phyloP scores from a whole-genome alignment of 2,888 invertebrate genomes.

The Sicus ferrugineus region DNA sequence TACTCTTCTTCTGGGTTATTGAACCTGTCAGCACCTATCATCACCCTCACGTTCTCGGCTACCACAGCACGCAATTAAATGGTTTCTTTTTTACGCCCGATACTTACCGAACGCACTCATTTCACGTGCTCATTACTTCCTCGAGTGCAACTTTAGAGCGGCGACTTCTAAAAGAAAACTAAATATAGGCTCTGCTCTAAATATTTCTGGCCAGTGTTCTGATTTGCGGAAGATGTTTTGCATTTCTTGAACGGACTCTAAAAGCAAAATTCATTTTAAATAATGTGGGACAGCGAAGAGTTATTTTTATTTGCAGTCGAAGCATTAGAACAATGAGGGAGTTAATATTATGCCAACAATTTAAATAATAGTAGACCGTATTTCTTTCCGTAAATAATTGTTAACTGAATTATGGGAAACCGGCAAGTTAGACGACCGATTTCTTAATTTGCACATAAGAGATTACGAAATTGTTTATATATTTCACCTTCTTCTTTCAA shows the following conservation, averaged over 20 bases:
- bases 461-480: no score
- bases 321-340: not conserved
- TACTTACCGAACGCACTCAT: slow-evolving; percentile 12
- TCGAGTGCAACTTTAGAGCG: not conserved
- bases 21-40: slow-evolving; percentile 20
- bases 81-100: not conserved
- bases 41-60: not conserved
- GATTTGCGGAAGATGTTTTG: slow-evolving; percentile 10
- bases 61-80: slow-evolving; percentile 15
- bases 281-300: slow-evolving; percentile 18
- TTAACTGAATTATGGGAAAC: no score
- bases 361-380: no score
- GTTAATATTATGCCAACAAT: no score
- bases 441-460: no score
- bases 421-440: no score
- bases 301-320: slow-evolving; percentile 6
- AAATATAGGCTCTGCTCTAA: slow-evolving; percentile 18
- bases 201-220: not conserved
- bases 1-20: slow-evolving; percentile 8
- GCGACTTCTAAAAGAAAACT: not conserved
- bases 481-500: no score
- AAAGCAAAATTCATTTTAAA: not conserved
- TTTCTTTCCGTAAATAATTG: no score
- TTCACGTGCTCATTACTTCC: slow-evolving; percentile 16
- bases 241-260: not conserved